These are phyloP conservation scores for Misgurnus mizolepis DNA, from an alignment of 2,113 vertebrate genomes.

Conservation along the genomic window DNA sequence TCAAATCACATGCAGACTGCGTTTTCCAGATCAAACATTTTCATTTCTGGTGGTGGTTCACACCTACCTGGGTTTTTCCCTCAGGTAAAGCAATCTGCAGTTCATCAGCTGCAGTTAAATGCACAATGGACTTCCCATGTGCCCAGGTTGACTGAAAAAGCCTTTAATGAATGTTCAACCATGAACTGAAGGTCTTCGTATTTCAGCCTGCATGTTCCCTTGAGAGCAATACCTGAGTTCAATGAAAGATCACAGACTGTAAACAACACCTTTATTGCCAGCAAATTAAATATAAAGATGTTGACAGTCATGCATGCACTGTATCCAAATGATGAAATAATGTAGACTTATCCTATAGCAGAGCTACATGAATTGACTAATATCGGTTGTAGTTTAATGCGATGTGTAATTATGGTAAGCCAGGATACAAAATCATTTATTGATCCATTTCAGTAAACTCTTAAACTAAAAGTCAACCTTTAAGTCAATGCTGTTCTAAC, in stretches of 20 bases:
- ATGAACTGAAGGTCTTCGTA: conserved; percentile 37
- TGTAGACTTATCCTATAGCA: not conserved
- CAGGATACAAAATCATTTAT: not conserved
- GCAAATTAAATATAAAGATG: not conserved
- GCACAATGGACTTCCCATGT: conserved; percentile 8
- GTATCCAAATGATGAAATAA: not conserved
- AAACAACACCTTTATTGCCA: not conserved
- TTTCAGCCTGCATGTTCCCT: not conserved
- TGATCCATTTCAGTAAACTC: too few species aligned
- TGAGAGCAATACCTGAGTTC: not conserved
- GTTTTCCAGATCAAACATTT: conserved; percentile 25
- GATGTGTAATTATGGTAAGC: not conserved
- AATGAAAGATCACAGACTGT: not conserved
- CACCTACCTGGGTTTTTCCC: conserved; percentile 16
- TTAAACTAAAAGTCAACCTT: conserved; percentile 7
- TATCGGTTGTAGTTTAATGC: not conserved
- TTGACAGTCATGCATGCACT: not conserved
- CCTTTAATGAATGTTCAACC: conserved; percentile 44
- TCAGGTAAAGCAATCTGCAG: conserved; percentile 6
- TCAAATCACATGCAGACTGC: not conserved
- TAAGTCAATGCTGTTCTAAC: not conserved
- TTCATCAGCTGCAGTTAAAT: conserved; percentile 8
- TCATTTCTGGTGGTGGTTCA: conserved; percentile 13
- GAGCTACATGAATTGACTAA: not conserved
- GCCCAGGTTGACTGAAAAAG: conserved; percentile 26